A percentile compares a stretch with the other conserved stretches of the same genome.
These are phyloP conservation scores for Lasaia peninsularis DNA, from an alignment of 1,140 invertebrate genomes.

Conservation along the genomic window DNA sequence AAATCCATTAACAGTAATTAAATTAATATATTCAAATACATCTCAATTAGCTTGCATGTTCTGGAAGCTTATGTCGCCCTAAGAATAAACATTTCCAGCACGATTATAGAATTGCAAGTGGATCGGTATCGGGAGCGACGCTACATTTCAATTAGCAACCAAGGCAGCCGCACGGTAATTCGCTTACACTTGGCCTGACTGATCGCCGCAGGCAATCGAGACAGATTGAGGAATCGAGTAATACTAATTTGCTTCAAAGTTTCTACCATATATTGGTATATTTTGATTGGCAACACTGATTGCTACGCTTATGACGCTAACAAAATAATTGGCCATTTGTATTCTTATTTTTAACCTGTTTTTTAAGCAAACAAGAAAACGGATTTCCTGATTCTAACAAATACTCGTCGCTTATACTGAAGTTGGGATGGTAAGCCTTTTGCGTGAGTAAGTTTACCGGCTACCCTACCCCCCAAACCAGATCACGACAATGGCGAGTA, in stretches of 20 bases:
- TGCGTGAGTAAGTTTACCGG: no score
- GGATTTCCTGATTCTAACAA: no score
- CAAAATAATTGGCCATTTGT: not conserved
- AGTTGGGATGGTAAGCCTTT: no score
- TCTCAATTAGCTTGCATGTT: no score
- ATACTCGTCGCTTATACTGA: no score
- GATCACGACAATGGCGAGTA: no score
- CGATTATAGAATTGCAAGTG: slow-evolving; percentile 19
- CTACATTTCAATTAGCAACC: slow-evolving; percentile 27
- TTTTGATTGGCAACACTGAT: slow-evolving; percentile 5
- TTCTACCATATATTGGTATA: not conserved
- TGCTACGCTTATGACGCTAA: not conserved
- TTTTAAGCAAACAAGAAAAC: no score
- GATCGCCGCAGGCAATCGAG: slow-evolving; percentile 20
- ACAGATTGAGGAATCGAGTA: slow-evolving; percentile 4
- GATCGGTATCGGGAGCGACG: slow-evolving; percentile 19
- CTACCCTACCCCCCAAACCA: no score
- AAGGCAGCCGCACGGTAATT: slow-evolving; percentile 23
- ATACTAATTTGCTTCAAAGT: not conserved
- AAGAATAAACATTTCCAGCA: not conserved
- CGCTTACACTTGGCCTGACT: slow-evolving; percentile 25
- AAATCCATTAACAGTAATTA: no score
- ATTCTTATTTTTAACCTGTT: not conserved
- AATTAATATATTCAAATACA: no score
- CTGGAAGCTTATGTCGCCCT: no score